Base-by-base conservation (phyloP, 2,113 vertebrate genomes). In the Accipiter cooperii region DNA sequence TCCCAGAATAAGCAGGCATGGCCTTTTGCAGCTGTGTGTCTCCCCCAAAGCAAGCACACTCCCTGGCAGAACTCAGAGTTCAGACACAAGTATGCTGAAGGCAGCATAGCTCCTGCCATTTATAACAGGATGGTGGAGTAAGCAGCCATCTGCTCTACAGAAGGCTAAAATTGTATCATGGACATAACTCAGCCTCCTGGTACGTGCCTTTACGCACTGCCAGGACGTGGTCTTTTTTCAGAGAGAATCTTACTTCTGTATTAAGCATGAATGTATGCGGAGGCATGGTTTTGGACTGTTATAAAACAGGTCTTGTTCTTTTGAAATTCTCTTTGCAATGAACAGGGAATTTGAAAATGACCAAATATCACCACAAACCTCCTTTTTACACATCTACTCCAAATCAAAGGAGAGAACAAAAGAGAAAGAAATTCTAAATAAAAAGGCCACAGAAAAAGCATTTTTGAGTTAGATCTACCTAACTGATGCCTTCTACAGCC, bases 151-250 rank as follows among this genome's bases (percentile, higher is more conserved):
- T 97, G 83, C 65, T 86, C 64, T 63, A 66, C 70, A 34, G 54
- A 54, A 87, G 52, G 70, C 93, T 97, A 91, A 96, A 97, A 96
- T 96, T 96, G 57, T 16, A 89, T 42, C 65, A 54, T 10, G 42
- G 65, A 47, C 66, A 46, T 71, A 91, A 84, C 38, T 91, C 38
- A 83, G 44, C 44, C 77, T 89, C 61, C 70, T 85, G 63, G 25
- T 58, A 17, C 18, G 70, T 80, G 58, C n/a, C 55, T 76, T 46
- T 70, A 42, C 13, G 33, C 42, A 60, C 68, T 86, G 78, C 78
- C 75, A 97, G 38, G 46, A 70, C 38, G 21, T 22, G 13, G 13
- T 57, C 40, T 73, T 61, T 89, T 92, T 87, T 81, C 46, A 73
- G 28, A 82, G 36, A 38, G 25, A 74, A 22, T 80, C 49, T 89